Evolutionary conservation across 2,113 vertebrate genomes (phyloP).

Genomic region (Electrona antarctica): DNA sequence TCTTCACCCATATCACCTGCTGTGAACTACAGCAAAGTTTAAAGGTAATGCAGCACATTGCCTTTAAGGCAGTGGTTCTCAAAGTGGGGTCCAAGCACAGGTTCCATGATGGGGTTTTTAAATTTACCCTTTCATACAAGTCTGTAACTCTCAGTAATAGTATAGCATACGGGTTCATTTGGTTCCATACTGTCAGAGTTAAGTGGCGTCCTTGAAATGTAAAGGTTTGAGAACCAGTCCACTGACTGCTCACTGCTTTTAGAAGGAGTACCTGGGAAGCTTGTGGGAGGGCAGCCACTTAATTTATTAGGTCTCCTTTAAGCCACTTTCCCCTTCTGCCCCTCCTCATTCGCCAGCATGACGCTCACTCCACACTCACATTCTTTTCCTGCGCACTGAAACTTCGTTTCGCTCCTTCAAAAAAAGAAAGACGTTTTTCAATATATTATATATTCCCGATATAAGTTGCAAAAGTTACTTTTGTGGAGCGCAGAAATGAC

Average conservation of each 20-base stretch:
- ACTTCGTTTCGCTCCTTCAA: slow-evolving; percentile 11
- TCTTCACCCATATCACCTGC: neutral
- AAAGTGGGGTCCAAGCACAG: too few species aligned
- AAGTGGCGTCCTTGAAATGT: too few species aligned
- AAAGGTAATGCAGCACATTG: neutral
- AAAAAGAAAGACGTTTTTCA: neutral
- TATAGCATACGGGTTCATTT: too few species aligned
- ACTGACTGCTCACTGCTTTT: too few species aligned
- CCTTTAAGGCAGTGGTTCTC: neutral
- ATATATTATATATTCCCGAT: slow-evolving; percentile 15
- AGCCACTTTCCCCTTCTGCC: slow-evolving; percentile 40
- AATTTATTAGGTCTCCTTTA: slow-evolving; percentile 37
- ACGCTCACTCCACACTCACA: slow-evolving; percentile 49
- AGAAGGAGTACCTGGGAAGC: neutral
- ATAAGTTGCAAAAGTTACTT: neutral
- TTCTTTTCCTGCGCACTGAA: slow-evolving; percentile 29
- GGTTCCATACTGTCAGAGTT: too few species aligned
- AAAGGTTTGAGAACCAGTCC: too few species aligned
- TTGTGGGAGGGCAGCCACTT: slow-evolving; percentile 5
- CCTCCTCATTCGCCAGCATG: slow-evolving; percentile 58
- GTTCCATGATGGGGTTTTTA: too few species aligned
- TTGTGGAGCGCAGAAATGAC: slow-evolving; percentile 29
- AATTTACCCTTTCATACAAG: too few species aligned
- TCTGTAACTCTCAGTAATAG: neutral
- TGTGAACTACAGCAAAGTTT: neutral